Conservation (phyloP, 2,888 invertebrate species). For the Dendrolimus houi region DNA sequence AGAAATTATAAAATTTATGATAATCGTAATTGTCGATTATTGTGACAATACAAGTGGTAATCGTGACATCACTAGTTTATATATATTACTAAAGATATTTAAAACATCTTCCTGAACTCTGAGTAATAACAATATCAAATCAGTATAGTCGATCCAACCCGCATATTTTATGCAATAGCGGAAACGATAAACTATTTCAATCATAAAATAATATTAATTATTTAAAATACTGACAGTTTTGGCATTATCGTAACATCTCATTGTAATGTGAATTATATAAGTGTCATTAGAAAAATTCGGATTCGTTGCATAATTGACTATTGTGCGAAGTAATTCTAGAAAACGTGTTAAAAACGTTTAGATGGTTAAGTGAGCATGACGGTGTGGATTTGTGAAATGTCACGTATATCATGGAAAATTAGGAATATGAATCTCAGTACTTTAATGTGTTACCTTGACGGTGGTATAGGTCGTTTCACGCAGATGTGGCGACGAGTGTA, state of each 20-base stretch:
- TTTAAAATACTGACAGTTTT: background rate
- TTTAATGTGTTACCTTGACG: no score
- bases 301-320: background rate
- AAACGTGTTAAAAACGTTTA: background rate
- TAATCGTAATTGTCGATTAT: no score
- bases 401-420: no score
- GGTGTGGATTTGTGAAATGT: background rate
- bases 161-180: background rate
- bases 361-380: background rate
- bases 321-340: background rate
- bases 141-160: background rate
- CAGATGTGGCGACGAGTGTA: no score
- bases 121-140: no score
- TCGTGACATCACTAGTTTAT: no score
- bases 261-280: background rate
- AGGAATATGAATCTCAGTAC: no score
- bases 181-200: background rate
- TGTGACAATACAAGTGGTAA: no score
- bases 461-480: no score
- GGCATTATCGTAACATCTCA: background rate
- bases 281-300: background rate
- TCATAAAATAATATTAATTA: background rate
- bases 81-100: no score
- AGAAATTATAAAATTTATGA: no score
- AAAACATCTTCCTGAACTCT: no score